phyloP scores from a whole-genome alignment of 1,140 invertebrate species.

The Orussus abietinus region DNA sequence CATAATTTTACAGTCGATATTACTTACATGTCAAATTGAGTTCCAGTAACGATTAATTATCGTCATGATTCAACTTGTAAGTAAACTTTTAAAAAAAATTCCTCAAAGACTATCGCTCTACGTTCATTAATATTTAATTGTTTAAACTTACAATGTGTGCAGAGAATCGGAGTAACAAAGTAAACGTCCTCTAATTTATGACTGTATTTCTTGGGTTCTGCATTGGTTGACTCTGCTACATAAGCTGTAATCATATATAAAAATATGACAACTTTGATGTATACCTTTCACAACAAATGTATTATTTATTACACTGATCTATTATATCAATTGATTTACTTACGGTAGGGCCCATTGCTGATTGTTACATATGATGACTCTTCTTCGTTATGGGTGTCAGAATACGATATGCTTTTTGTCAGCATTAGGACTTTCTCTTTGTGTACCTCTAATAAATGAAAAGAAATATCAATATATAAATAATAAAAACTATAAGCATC shows the following conservation, averaged over 20 bases:
- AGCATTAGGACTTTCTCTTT: slow-evolving; percentile 49
- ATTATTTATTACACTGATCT: slow-evolving; percentile 24
- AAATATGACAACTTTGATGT: not conserved
- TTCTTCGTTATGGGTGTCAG: slow-evolving; percentile 46
- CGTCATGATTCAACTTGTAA: too few species aligned
- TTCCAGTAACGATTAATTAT: too few species aligned
- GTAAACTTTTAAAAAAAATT: too few species aligned
- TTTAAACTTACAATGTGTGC: slow-evolving; percentile 56
- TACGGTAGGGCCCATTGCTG: slow-evolving; percentile 48
- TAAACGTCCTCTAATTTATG: slow-evolving; percentile 47
- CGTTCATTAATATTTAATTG: too few species aligned
- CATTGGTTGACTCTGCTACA: slow-evolving; percentile 36
- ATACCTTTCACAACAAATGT: slow-evolving; percentile 10
- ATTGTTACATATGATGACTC: slow-evolving; percentile 49
- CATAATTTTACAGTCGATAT: too few species aligned
- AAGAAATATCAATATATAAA: slow-evolving; percentile 17
- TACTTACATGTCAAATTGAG: too few species aligned
- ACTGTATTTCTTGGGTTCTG: slow-evolving; percentile 27
- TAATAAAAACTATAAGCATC: not conserved
- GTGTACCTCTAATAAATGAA: slow-evolving; percentile 40
- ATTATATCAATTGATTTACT: slow-evolving; percentile 17
- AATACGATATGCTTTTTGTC: slow-evolving; percentile 50
- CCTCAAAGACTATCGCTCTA: too few species aligned
- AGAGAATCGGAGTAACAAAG: slow-evolving; percentile 54
- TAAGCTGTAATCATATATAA: slow-evolving; percentile 36